phyloP scores from a whole-genome alignment of 2,888 invertebrate genomes.

The Drosophila anomelani region DNA sequence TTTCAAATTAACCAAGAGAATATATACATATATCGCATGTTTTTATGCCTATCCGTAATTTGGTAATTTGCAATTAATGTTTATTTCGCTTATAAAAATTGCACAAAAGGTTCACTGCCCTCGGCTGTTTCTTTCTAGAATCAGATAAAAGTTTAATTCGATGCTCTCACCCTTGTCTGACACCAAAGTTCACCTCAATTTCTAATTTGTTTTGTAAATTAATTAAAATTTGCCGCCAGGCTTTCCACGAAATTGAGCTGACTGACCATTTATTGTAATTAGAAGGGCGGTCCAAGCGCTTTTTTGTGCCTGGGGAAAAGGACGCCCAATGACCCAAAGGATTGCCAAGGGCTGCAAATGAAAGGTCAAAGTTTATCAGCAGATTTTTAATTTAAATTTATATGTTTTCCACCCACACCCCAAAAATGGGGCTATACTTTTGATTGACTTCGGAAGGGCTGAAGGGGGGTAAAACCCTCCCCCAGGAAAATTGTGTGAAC shows the following conservation, averaged over 20 bases:
- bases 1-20: conserved; percentile 15
- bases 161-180: background rate
- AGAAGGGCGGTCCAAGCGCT: conserved; percentile 6
- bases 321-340: conserved; percentile 28
- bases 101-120: background rate
- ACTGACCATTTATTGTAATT: conserved; percentile 47
- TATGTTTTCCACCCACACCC: conserved; percentile 36
- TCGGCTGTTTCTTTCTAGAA: background rate
- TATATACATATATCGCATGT: background rate
- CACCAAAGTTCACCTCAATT: conserved; percentile 31
- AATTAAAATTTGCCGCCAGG: conserved; percentile 51
- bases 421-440: conserved; percentile 9
- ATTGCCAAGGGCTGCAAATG: conserved; percentile 23
- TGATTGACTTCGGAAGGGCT: conserved; percentile 15
- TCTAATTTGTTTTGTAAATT: conserved; percentile 43
- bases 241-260: conserved; percentile 33
- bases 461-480: background rate
- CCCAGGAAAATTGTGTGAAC: conserved; percentile 1
- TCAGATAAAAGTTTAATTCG: conserved; percentile 10
- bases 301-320: background rate
- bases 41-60: background rate
- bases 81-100: background rate
- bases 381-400: conserved; percentile 50
- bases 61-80: background rate
- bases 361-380: conserved; percentile 44